Evolutionary conservation across 1,140 invertebrate genomes (phyloP), one percentile per base, ranked within the genome.

Genomic region (Tribolium castaneum): DNA sequence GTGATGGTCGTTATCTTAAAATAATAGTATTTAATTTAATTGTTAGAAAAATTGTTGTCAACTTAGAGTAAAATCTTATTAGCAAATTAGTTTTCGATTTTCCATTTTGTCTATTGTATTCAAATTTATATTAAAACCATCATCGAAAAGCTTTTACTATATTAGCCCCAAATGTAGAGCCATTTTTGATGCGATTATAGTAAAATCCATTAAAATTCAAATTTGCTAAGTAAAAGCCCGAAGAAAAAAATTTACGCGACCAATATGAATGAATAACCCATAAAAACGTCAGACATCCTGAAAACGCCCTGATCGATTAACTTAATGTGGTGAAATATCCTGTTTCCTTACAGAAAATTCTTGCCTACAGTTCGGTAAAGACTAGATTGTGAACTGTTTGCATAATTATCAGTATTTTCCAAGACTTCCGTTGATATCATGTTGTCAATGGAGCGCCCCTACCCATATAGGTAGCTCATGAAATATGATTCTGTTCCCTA

Each of bases 151-250:
- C 16, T 51, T 56, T 56, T 22, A 22, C 10, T 62, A 30, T 62
- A 34, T 62, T 34, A 62, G 56, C 34, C n/a, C 22, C 6, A 10
- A 62, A 62, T 19, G n/a, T 6, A 4, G 35, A 7, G 6, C 56
- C 59, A 30, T 35, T 66, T 66, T 66, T 35, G 9, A 66, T 35
- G 5, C 35, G 13, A 66, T 66, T 35, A 6, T 3, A 35, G 59
- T n/a, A 35, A 66, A 66, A 66, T 34, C 25, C 59, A 66, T 66
- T 35, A 35, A 66, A 66, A 66, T 66, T 66, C 59, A 66, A 66
- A 66, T 66, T 66, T 35, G 10, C 59, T 12, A 66, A 66, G 59
- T 66, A 66, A 35, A 66, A n/a, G 5, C 25, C 5, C 25, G 59
- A 66, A 16, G 30, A 35, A 66, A 66, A 62, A 66, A 35, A 34